phyloP scores from a whole-genome alignment of 2,797 vertebrate genomes.

The Microctenopoma lineatum region DNA sequence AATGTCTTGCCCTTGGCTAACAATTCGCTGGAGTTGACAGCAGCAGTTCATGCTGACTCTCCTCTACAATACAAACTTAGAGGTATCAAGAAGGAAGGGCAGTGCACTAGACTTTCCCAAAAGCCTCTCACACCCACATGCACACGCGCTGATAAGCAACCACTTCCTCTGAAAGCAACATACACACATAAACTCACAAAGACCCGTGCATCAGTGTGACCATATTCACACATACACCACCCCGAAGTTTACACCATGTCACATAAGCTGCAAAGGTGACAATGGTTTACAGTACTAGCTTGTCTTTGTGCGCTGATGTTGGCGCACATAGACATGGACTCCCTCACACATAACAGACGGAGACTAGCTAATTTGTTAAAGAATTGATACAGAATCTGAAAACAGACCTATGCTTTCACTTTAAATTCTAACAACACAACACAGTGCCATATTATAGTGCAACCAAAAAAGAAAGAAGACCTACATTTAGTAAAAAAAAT shows the following conservation, averaged over 20 bases:
- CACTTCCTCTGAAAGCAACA: conserved; percentile 57
- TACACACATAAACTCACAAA: conserved; percentile 6
- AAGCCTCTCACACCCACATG: conserved; percentile 52
- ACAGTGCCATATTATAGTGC: neutral
- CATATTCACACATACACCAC: conserved; percentile 28
- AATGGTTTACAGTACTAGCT: conserved; percentile 26
- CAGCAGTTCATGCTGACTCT: conserved; percentile 7
- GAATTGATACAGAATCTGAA: neutral
- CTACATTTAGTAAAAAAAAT: neutral
- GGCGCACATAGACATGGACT: no score
- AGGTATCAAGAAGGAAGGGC: conserved; percentile 34
- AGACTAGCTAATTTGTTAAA: neutral
- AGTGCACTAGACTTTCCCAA: neutral
- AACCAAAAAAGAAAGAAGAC: neutral
- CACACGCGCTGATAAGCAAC: conserved; percentile 56
- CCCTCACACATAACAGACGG: neutral
- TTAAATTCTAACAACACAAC: neutral
- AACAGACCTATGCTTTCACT: neutral
- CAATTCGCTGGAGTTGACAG: neutral
- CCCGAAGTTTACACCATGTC: conserved; percentile 23
- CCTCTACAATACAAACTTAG: conserved; percentile 15
- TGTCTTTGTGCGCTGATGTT: conserved; percentile 17
- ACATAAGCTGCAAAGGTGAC: conserved; percentile 47
- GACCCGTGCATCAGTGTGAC: neutral
- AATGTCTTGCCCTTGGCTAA: conserved; percentile 20